Evolutionary conservation across 2,888 invertebrate species (phyloP).

Genomic region (Ischnura elegans): DNA sequence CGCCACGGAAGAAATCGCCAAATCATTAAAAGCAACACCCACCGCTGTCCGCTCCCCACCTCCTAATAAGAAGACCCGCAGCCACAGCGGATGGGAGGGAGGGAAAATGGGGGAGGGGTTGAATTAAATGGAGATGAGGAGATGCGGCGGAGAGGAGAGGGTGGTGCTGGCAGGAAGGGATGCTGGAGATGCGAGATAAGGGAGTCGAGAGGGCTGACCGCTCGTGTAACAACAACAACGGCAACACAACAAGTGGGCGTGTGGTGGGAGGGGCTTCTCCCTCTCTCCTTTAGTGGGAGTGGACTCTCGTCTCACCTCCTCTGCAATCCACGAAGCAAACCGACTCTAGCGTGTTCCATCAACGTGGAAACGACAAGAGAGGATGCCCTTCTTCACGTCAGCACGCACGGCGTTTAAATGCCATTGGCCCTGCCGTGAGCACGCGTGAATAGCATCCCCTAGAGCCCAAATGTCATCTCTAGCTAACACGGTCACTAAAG

Average conservation of each 20-base stretch:
- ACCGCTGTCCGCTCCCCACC: background rate
- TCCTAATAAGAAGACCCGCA: background rate
- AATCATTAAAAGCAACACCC: constrained; percentile 14
- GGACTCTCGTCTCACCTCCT: too few species aligned
- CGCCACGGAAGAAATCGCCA: background rate
- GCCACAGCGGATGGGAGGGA: background rate
- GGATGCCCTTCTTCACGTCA: too few species aligned
- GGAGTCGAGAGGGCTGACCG: background rate
- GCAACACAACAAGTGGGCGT: constrained; percentile 15
- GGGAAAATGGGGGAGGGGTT: background rate
- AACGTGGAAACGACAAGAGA: too few species aligned
- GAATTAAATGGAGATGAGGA: constrained; percentile 2
- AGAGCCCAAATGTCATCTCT: too few species aligned
- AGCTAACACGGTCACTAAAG: too few species aligned
- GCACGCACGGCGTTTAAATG: too few species aligned
- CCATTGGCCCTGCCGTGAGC: too few species aligned
- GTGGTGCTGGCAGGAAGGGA: background rate
- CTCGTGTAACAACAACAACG: background rate
- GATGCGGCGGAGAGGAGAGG: background rate
- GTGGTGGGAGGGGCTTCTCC: background rate
- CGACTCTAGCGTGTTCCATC: too few species aligned
- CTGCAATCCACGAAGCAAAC: too few species aligned
- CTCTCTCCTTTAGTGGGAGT: too few species aligned
- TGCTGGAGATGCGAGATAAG: background rate
- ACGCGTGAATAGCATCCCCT: too few species aligned